Conservation (phyloP, 2,888 invertebrate species). For the Ferdinandea cuprea region DNA sequence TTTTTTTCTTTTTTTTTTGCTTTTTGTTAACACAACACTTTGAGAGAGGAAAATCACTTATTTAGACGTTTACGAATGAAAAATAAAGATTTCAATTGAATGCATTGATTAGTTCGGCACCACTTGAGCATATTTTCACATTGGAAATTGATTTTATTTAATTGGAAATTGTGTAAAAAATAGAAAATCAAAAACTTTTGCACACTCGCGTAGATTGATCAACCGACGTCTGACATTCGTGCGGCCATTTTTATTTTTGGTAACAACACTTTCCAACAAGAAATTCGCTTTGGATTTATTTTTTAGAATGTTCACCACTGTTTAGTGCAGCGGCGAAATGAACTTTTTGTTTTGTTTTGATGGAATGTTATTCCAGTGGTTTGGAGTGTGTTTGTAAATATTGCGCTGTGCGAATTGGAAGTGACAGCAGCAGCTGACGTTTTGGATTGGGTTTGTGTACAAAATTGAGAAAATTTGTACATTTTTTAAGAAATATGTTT, state of each 20-base stretch:
- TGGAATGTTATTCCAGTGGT: constrained; percentile 51
- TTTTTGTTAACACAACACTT: constrained; percentile 30
- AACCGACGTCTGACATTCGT: constrained; percentile 73
- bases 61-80: constrained; percentile 18
- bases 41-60: constrained; percentile 58
- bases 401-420: background rate
- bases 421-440: constrained; percentile 27
- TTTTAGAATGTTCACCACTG: too few relatives aligned
- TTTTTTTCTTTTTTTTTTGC: constrained; percentile 16
- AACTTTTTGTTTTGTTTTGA: constrained; percentile 63
- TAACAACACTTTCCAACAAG: constrained; percentile 61
- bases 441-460: constrained; percentile 37
- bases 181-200: constrained; percentile 27
- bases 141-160: constrained; percentile 36
- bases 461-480: background rate
- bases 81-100: constrained; percentile 45
- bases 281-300: constrained; percentile 60
- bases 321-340: constrained; percentile 38
- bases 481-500: background rate
- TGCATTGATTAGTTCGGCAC: constrained; percentile 30
- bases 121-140: constrained; percentile 45
- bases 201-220: constrained; percentile 63
- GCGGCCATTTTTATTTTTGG: constrained; percentile 70
- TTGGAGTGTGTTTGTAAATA: constrained; percentile 32
- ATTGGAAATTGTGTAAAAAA: constrained; percentile 34